These are phyloP conservation scores for Bucorvus abyssinicus DNA, from an alignment of 2,797 vertebrate species.

Conservation along the genomic window DNA sequence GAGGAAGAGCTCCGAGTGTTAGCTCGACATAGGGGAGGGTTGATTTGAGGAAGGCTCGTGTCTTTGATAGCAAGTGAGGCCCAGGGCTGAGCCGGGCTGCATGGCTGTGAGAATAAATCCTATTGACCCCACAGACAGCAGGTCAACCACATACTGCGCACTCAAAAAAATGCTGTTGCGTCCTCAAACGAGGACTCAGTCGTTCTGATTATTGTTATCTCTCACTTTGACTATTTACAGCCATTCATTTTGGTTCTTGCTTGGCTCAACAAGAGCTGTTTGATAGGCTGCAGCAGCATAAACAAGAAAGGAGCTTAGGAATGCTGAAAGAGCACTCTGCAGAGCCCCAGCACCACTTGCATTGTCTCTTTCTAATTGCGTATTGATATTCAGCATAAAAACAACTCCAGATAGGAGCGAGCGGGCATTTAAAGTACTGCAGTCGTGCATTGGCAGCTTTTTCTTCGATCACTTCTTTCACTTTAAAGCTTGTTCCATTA, in stretches of 20 bases:
- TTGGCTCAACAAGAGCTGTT: neutral
- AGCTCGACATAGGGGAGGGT: neutral
- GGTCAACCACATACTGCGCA: slow-evolving; percentile 35
- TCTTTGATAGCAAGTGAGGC: neutral
- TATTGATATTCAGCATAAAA: slow-evolving; percentile 26
- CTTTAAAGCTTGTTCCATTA: neutral
- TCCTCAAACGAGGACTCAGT: slow-evolving; percentile 34
- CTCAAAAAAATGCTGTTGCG: slow-evolving; percentile 5
- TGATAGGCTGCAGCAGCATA: neutral
- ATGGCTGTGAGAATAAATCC: neutral
- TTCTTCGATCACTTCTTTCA: neutral
- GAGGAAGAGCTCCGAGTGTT: neutral
- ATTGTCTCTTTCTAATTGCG: slow-evolving; percentile 6
- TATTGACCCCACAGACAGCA: neutral
- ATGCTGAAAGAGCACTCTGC: neutral
- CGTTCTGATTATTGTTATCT: slow-evolving; percentile 21
- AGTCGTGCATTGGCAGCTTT: neutral
- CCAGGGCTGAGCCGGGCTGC: neutral
- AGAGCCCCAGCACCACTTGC: neutral
- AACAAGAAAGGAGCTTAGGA: slow-evolving; percentile 5
- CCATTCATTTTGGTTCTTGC: slow-evolving; percentile 16
- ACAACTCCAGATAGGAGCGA: neutral
- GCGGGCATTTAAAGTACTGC: neutral
- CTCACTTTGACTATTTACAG: slow-evolving; percentile 25
- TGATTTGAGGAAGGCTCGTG: neutral